phyloP scores from a whole-genome alignment of 2,113 vertebrate species.

The Climacteris rufus region DNA sequence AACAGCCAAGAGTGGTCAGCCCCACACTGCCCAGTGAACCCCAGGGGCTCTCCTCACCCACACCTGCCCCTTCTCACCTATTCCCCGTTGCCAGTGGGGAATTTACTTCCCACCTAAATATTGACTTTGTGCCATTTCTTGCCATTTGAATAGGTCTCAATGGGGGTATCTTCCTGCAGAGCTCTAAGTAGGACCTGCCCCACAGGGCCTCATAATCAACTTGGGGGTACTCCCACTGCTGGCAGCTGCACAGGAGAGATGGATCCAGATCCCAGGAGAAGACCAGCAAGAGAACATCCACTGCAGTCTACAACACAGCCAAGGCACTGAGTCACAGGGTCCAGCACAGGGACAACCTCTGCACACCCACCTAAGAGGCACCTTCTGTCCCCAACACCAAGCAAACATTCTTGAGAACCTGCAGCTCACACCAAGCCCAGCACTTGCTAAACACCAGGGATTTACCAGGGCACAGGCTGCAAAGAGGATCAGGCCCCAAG shows the following conservation, averaged over 20 bases:
- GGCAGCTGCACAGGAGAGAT: background rate
- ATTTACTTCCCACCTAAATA: background rate
- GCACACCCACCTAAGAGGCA: rapidly evolving
- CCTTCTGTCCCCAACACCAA: background rate
- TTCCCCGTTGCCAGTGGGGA: rapidly evolving
- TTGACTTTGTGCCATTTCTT: background rate
- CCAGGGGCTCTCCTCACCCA: background rate
- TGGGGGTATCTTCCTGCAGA: background rate
- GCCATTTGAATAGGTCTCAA: background rate
- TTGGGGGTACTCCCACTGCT: rapidly evolving
- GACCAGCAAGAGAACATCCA: background rate
- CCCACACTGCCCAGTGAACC: background rate
- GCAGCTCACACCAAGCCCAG: background rate
- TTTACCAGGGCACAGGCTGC: background rate
- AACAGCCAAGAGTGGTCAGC: background rate
- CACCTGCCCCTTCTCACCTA: background rate
- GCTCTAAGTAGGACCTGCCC: background rate
- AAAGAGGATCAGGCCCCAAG: conserved; percentile 1
- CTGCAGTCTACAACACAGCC: background rate
- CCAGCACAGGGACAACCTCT: background rate
- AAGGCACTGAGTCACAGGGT: rapidly evolving
- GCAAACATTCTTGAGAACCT: background rate
- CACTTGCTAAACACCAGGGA: background rate
- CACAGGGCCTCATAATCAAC: background rate
- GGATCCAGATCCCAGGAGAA: background rate